Base-by-base conservation (phyloP, 2,113 vertebrate species). In the Indicator maculatus region DNA sequence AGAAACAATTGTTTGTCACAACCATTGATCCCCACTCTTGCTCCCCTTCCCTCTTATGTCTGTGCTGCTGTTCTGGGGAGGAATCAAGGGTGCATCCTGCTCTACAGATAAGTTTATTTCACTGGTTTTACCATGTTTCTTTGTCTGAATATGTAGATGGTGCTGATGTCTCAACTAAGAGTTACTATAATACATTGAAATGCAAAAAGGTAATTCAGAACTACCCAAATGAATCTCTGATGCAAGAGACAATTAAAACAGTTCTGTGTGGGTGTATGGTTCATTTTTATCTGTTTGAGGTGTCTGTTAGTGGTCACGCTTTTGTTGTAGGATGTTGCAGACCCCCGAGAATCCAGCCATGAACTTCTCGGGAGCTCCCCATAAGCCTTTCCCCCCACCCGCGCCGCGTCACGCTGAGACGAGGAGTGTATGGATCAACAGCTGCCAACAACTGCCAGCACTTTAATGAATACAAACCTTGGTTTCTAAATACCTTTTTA, bases 1-100 rank as follows among this genome's bases (percentile, higher is more conserved):
- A 33, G 47, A 80, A 86, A 17, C 15, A 16, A 1, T 5, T 73
- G 5, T 1, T 2, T 67, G 18, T 50, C 23, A 53, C 6, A 6
- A 72, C 20, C 27, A 6, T 5, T 60, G 18, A 8, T 83, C 75
- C 14, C 6, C 13, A 50, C 2, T 50, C 5, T 59, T 33, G 5
- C 1, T 63, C 3, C 11, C 3, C 4, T 50, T 23, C 4, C 4
- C 2, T 5, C 4, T 44, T 39, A 3, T 45, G 18, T 81, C 36
- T 28, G 8, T 60, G 52, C 21, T 86, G 30, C 60, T 66, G 30
- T 38, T 41, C 21, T 31, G 31, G 10, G 16, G 12, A 78, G 31
- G 20, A 63, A 30, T 8, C 8, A 61, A 45, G 36, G 55, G 38
- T 75, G 30, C 4, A 18, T 17, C 21, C 31, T 56, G 8, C 64